Evolutionary conservation across 2,113 vertebrate genomes (phyloP), one percentile per base, ranked within the genome.

Genomic region (Engystomops pustulosus): DNA sequence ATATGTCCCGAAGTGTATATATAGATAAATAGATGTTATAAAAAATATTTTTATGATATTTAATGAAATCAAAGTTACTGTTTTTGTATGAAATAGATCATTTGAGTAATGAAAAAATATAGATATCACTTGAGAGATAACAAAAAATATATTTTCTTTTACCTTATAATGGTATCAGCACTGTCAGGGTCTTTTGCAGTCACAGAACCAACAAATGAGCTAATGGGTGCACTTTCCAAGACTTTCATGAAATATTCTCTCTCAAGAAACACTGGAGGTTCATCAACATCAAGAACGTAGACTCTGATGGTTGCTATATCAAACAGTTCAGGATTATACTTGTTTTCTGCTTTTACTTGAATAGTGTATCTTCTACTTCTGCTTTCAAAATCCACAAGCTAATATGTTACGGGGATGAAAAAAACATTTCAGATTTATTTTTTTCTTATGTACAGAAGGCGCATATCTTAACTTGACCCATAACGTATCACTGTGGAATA

Each of bases 351-450:
- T 86, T 94, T 95, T 7, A 90, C 95, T 36, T 47, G 86, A 84
- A 98, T 89, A 2, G 91, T 90, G 11, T 95, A 94, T n/a, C 94
- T 90, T 3, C 88, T 92, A 86, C 92, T 94, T 32, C 93, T 94
- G 25, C 80, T 91, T 85, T 99, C 98, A 81, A 95, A 99, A 90
- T 99, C 95, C 87, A 99, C 86, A 68, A 71, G 90, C 98, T 99
- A 53, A 18, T n/a, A n/a, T n/a, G n/a, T n/a, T n/a, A n/a, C n/a
- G n/a, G n/a, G n/a, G n/a, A n/a, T n/a, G n/a, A n/a, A n/a, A n/a
- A n/a, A n/a, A 14, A 18, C 36, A 79, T 62, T 79, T 36, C 17
- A 15, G 34, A 5, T 1, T 2, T 51, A 5, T 27, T n/a, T n/a
- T n/a, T n/a, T n/a, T n/a, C n/a, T n/a, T n/a, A n/a, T n/a, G n/a